These are phyloP conservation scores for Zonotrichia leucophrys DNA, from an alignment of 2,113 vertebrate species.

Conservation along the genomic window DNA sequence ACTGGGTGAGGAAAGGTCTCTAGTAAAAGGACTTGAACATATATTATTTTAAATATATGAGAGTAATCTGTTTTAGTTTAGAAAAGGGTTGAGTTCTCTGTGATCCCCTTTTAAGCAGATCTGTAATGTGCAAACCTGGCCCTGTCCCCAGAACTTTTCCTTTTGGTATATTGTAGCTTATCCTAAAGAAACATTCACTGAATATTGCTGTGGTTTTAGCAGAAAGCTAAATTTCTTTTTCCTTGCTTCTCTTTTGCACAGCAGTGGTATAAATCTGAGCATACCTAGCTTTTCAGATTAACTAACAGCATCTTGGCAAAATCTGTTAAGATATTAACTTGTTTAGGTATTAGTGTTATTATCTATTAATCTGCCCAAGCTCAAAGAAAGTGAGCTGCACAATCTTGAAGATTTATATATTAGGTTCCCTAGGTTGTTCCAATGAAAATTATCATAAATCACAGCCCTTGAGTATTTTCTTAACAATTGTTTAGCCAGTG, in stretches of 20 bases:
- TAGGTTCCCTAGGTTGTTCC: background rate
- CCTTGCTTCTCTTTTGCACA: background rate
- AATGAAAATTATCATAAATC: background rate
- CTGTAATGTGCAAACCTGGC: background rate
- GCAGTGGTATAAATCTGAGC: background rate
- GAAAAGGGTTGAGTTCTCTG: background rate
- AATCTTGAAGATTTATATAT: background rate
- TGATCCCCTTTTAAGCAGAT: background rate
- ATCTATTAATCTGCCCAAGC: background rate
- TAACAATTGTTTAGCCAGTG: background rate
- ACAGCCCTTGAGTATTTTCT: background rate
- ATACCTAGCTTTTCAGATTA: background rate
- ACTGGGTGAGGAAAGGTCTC: background rate
- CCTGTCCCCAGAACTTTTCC: background rate
- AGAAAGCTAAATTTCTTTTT: background rate
- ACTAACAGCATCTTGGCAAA: background rate
- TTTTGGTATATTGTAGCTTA: accelerated
- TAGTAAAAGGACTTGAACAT: background rate
- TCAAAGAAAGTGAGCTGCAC: background rate
- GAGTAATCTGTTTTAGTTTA: background rate
- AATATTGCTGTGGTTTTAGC: background rate
- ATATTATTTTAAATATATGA: background rate
- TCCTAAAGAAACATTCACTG: background rate
- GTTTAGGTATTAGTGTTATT: background rate
- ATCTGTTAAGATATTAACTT: background rate